A percentile compares a stretch with the other conserved stretches of the same genome.
These are phyloP conservation scores for Pygmarrhopalites habei DNA, from an alignment of 1,140 invertebrate genomes.

Conservation along the genomic window DNA sequence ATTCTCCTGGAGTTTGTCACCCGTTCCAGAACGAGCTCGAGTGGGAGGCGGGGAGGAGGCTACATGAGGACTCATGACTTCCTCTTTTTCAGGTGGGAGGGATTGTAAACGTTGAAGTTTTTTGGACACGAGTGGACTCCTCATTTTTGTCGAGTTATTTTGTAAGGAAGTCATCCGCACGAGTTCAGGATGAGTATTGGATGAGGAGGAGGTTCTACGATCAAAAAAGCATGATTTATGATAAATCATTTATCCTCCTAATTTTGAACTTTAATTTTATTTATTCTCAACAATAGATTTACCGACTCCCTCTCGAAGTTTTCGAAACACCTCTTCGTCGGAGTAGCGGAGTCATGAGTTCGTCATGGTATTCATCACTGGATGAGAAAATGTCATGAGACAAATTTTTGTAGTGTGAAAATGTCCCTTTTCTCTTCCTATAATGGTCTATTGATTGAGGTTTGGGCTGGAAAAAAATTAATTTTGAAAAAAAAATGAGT, in stretches of 20 bases:
- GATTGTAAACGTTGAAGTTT: slow-evolving; percentile 30
- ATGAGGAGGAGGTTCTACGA: slow-evolving; percentile 31
- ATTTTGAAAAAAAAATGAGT: too few species aligned
- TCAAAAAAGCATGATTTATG: too few species aligned
- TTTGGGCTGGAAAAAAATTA: slow-evolving; percentile 41
- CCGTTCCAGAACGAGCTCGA: slow-evolving; percentile 16
- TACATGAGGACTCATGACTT: slow-evolving; percentile 15
- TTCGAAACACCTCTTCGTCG: slow-evolving; percentile 20
- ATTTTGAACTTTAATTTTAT: too few species aligned
- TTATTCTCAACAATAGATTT: slow-evolving; percentile 17
- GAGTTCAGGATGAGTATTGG: slow-evolving; percentile 28
- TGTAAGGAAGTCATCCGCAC: slow-evolving; percentile 35
- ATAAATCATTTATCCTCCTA: too few species aligned
- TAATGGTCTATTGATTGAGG: slow-evolving; percentile 44
- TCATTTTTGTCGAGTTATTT: slow-evolving; percentile 12
- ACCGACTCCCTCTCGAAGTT: slow-evolving; percentile 33
- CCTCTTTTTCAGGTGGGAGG: slow-evolving; percentile 28
- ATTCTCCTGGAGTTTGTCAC: neutral
- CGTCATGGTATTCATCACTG: slow-evolving; percentile 52
- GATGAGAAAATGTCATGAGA: slow-evolving; percentile 55
- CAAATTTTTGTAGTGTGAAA: slow-evolving; percentile 53
- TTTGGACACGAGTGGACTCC: slow-evolving; percentile 13
- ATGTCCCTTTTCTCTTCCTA: slow-evolving; percentile 44
- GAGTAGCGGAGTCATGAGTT: slow-evolving; percentile 41
- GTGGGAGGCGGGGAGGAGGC: slow-evolving; percentile 8